Evolutionary conservation across 2,797 vertebrate genomes (phyloP).

Genomic region (Scleropages formosus): DNA sequence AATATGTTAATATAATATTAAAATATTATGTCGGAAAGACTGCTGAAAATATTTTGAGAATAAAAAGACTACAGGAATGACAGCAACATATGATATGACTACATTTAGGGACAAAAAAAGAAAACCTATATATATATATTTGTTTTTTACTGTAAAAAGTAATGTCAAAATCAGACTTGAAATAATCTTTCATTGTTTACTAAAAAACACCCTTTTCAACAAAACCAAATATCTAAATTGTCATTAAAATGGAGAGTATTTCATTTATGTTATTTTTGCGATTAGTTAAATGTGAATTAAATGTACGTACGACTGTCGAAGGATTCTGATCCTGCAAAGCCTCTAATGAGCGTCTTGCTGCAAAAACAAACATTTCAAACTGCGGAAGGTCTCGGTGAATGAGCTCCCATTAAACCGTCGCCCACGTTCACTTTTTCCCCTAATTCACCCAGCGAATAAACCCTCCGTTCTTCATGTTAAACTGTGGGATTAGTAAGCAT

Average conservation of each 20-base stretch:
- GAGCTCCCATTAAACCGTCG: constrained; percentile 51
- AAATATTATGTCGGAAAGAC: no score
- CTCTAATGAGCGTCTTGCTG: constrained; percentile 41
- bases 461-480: constrained; percentile 55
- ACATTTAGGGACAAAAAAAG: neutral
- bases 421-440: constrained; percentile 43
- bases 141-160: neutral
- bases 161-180: neutral
- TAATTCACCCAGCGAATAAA: constrained; percentile 63
- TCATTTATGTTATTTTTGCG: neutral
- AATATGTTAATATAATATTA: no score
- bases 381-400: constrained; percentile 26
- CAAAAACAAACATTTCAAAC: constrained; percentile 63
- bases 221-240: neutral
- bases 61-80: neutral
- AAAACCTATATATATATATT: no score
- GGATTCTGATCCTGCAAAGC: neutral
- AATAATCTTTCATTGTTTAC: constrained; percentile 2
- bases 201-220: neutral
- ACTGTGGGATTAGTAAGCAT: constrained; percentile 63
- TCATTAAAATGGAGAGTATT: neutral
- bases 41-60: neutral
- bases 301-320: neutral
- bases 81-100: neutral
- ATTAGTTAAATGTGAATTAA: neutral